Conservation (phyloP, 2,113 vertebrate genomes). For the Trematomus loennbergii region DNA sequence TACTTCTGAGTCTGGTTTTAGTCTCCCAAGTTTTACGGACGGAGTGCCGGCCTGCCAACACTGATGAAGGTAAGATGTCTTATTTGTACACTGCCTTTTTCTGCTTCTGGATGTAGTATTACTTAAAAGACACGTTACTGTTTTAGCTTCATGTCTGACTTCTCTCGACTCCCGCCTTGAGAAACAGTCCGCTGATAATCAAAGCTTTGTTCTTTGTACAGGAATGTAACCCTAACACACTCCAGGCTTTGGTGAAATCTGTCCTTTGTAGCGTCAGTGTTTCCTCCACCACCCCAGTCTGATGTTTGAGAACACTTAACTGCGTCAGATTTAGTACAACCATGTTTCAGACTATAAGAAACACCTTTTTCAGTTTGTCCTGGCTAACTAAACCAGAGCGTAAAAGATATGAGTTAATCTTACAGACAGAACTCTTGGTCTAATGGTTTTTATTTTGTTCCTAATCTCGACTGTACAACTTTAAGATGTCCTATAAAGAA, state of each 20-base stretch:
- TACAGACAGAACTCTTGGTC: not conserved
- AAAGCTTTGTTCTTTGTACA: constrained; percentile 67
- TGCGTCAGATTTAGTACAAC: constrained; percentile 31
- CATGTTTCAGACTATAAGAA: not conserved
- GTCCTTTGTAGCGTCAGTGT: constrained; percentile 52
- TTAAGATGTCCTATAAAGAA: constrained; percentile 12
- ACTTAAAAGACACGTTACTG: constrained; percentile 13
- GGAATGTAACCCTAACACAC: constrained; percentile 70
- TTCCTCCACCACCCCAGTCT: constrained; percentile 44
- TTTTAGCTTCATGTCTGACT: constrained; percentile 43
- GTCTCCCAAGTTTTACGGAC: constrained; percentile 71
- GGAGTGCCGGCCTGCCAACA: constrained; percentile 72
- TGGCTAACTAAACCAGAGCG: not conserved
- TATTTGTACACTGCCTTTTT: not conserved
- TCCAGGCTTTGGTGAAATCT: constrained; percentile 62
- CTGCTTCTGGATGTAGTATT: constrained; percentile 1
- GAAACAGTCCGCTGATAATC: constrained; percentile 53
- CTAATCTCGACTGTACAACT: not conserved
- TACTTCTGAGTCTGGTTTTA: constrained; percentile 80
- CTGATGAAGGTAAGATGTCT: constrained; percentile 79
- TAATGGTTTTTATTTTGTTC: not conserved
- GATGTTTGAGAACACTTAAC: constrained; percentile 46
- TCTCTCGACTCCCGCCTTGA: constrained; percentile 51
- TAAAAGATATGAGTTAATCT: not conserved
- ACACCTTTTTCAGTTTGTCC: not conserved